phyloP scores from a whole-genome alignment of 2,797 vertebrate genomes.

The Pantherophis alleghaniensis region DNA sequence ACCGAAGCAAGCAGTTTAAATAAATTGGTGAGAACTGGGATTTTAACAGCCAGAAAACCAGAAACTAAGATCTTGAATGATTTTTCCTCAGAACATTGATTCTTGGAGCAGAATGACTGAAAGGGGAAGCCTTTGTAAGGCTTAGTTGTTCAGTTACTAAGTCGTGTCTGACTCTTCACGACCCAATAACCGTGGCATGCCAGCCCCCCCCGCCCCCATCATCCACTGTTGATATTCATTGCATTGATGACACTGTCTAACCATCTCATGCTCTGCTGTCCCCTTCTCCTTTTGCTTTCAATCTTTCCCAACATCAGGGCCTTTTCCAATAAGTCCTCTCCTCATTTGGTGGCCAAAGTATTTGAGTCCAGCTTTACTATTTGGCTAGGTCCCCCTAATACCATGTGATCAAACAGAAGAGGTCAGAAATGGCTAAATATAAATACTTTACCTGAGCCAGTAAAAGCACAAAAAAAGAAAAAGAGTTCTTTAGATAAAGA shows the following conservation, averaged over 20 bases:
- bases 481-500: background rate
- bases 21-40: conserved; percentile 13
- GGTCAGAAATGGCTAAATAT: background rate
- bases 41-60: conserved; percentile 40
- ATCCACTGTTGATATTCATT: background rate
- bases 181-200: background rate
- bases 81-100: background rate
- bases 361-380: background rate
- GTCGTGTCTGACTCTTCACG: background rate
- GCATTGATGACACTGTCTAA: background rate
- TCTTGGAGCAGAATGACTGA: conserved; percentile 4
- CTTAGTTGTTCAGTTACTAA: background rate
- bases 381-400: background rate
- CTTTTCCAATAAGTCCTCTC: background rate
- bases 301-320: background rate
- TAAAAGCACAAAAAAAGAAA: background rate
- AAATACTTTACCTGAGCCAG: background rate
- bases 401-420: background rate
- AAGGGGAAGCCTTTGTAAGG: background rate
- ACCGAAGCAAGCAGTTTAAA: conserved; percentile 37
- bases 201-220: background rate
- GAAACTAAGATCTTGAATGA: conserved; percentile 4
- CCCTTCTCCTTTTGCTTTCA: background rate
- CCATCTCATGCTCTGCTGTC: background rate
- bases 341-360: background rate